A percentile compares a stretch with the other conserved stretches of the same genome.
phyloP scores from a whole-genome alignment of 2,888 invertebrate species.

The Barypeithes pellucidus region DNA sequence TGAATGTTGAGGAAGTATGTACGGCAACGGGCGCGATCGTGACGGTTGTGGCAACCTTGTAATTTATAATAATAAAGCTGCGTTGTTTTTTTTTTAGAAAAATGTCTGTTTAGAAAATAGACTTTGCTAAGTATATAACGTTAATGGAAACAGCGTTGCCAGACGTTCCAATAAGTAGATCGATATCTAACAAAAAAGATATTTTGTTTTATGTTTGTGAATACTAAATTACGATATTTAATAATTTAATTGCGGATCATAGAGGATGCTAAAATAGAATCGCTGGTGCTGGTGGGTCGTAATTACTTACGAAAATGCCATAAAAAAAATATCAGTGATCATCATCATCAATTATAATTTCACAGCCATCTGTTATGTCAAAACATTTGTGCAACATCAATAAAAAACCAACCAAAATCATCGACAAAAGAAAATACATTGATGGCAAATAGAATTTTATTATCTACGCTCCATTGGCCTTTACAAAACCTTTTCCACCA shows the following conservation, averaged over 20 bases:
- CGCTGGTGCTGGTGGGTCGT: too few species aligned
- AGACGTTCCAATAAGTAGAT: too few species aligned
- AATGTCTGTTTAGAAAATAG: too few species aligned
- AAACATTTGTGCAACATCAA: conserved; percentile 30
- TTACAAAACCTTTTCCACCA: conserved; percentile 1
- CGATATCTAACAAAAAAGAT: too few species aligned
- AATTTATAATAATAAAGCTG: background rate
- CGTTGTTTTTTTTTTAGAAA: conserved; percentile 11
- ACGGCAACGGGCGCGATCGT: conserved; percentile 3
- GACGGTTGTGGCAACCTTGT: conserved; percentile 21
- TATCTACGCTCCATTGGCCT: conserved; percentile 2
- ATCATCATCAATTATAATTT: conserved; percentile 9
- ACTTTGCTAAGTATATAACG: too few species aligned
- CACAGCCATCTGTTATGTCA: conserved; percentile 22
- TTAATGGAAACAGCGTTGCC: too few species aligned
- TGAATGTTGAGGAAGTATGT: conserved; percentile 26
- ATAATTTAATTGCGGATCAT: too few species aligned
- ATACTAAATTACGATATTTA: too few species aligned
- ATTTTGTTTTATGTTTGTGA: too few species aligned
- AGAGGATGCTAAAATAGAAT: too few species aligned
- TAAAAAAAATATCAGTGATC: background rate
- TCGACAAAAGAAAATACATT: conserved; percentile 9
- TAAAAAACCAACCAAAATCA: conserved; percentile 4
- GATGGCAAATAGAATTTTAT: background rate
- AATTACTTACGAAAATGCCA: too few species aligned